Percentiles rank a stretch among this genome's conserved stretches.
These are phyloP conservation scores for Coptotermes formosanus DNA, from an alignment of 1,140 invertebrate species.

Conservation along the genomic window DNA sequence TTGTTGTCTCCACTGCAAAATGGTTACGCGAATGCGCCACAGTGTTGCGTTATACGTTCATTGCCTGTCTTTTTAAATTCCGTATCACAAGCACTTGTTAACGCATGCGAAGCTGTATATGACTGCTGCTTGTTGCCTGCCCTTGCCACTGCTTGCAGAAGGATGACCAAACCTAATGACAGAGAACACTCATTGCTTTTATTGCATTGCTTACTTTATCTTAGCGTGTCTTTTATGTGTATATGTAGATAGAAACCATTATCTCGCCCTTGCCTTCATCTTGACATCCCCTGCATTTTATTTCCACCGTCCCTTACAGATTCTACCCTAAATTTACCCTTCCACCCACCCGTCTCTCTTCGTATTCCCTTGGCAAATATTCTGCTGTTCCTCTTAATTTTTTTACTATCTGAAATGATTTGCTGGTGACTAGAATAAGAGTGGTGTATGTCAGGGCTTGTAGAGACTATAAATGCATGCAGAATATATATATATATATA, in stretches of 20 bases:
- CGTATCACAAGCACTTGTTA: no score
- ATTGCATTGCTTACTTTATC: not conserved
- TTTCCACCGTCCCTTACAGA: conserved; percentile 4
- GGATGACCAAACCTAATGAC: not conserved
- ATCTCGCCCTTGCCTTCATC: not conserved
- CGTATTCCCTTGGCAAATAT: conserved; percentile 2
- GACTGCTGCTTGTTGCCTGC: not conserved
- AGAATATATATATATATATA: no score
- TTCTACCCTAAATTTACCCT: not conserved
- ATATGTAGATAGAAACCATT: conserved; percentile 7
- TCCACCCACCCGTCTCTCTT: not conserved
- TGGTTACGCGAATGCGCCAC: no score
- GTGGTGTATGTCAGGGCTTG: not conserved
- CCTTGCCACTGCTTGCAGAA: not conserved
- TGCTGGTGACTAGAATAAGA: not conserved
- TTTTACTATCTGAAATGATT: conserved; percentile 4
- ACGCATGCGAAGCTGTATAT: no score
- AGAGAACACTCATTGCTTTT: conserved; percentile 16
- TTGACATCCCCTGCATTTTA: not conserved
- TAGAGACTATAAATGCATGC: no score
- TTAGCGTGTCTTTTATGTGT: not conserved
- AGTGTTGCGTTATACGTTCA: no score
- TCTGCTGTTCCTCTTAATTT: not conserved
- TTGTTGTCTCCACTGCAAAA: no score
- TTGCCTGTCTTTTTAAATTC: no score